A percentile compares a stretch with the other conserved stretches of the same genome.
Conservation (phyloP, 1,140 invertebrate species). For the Physella acuta region DNA sequence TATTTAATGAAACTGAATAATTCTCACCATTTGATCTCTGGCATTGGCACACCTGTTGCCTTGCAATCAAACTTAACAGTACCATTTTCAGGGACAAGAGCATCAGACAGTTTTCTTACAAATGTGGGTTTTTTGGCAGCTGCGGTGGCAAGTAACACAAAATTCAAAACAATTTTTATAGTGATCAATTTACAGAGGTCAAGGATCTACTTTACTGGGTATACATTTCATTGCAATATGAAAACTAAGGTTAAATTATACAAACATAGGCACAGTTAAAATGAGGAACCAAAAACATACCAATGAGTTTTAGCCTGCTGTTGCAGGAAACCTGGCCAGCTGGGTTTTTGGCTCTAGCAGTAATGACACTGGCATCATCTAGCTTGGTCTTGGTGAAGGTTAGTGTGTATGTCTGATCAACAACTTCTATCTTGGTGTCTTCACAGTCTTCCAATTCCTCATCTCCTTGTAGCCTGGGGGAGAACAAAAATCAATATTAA, state of each 20-base stretch:
- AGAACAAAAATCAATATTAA: too few species aligned
- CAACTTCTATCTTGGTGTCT: slow-evolving; percentile 78
- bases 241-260: background rate
- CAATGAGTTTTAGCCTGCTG: slow-evolving; percentile 51
- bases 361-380: slow-evolving; percentile 82
- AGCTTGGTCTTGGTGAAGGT: slow-evolving; percentile 79
- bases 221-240: too few species aligned
- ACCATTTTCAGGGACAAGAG: slow-evolving; percentile 51
- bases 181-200: too few species aligned
- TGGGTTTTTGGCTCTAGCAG: slow-evolving; percentile 88
- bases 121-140: slow-evolving; percentile 63
- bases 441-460: slow-evolving; percentile 43
- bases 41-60: slow-evolving; percentile 54
- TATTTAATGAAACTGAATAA: background rate
- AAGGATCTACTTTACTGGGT: too few species aligned
- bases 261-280: background rate
- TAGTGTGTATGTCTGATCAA: slow-evolving; percentile 92
- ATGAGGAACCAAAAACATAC: slow-evolving; percentile 36
- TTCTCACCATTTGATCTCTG: slow-evolving; percentile 72
- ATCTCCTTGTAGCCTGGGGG: slow-evolving; percentile 48
- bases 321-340: slow-evolving; percentile 68
- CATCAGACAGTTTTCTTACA: slow-evolving; percentile 52
- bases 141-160: too few species aligned
- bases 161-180: background rate
- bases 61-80: slow-evolving; percentile 54